phyloP scores from a whole-genome alignment of 2,797 vertebrate species.

The Distichodus sexfasciatus region DNA sequence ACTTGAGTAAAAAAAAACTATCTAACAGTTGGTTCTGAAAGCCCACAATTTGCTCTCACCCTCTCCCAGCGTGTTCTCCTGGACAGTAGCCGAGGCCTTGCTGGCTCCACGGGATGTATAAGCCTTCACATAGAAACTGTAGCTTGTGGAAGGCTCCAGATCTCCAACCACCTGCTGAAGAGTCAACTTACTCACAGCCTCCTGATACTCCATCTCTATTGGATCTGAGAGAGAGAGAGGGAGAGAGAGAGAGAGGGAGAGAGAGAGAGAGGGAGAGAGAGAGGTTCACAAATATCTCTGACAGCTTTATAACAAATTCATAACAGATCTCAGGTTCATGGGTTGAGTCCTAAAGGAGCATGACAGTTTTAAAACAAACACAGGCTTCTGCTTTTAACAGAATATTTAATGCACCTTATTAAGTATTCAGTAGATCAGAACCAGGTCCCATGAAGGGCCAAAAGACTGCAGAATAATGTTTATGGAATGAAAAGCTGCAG shows the following conservation, averaged over 20 bases:
- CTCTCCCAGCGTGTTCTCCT: conserved; percentile 89
- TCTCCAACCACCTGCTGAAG: conserved; percentile 91
- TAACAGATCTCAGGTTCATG: neutral
- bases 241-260: neutral
- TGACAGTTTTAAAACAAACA: too few relatives aligned
- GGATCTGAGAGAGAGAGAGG: conserved; percentile 77
- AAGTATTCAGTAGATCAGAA: too few relatives aligned
- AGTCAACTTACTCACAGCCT: conserved; percentile 94
- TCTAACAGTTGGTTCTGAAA: too few relatives aligned
- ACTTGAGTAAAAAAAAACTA: too few relatives aligned
- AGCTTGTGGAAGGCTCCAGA: conserved; percentile 92
- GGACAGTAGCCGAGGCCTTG: conserved; percentile 81
- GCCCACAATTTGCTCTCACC: conserved; percentile 70
- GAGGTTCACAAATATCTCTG: conserved; percentile 7
- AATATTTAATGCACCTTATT: too few relatives aligned
- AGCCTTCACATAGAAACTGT: conserved; percentile 96
- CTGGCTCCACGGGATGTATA: conserved; percentile 95
- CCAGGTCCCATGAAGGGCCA: too few relatives aligned
- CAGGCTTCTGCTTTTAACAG: too few relatives aligned
- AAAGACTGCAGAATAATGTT: too few relatives aligned
- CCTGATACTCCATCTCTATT: conserved; percentile 92
- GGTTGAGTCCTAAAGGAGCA: too few relatives aligned
- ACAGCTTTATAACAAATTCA: neutral
- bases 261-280: conserved; percentile 14
- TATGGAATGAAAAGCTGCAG: too few relatives aligned